These are phyloP conservation scores for Xanthia togata DNA, from an alignment of 2,888 invertebrate species.

Conservation along the genomic window DNA sequence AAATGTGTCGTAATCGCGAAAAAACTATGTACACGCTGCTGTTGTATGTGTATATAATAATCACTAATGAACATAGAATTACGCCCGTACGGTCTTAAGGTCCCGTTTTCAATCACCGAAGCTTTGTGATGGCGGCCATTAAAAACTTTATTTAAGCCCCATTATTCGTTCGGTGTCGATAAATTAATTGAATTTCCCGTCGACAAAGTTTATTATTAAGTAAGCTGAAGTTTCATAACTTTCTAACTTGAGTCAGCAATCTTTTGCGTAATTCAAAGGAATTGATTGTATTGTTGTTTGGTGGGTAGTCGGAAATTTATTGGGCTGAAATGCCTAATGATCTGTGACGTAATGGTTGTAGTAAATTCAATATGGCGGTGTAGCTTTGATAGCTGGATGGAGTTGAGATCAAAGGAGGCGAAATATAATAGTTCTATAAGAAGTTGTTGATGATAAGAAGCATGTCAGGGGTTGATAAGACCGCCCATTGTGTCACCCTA, in stretches of 20 bases:
- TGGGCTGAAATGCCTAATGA: conserved; percentile 55
- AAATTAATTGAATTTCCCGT: conserved; percentile 82
- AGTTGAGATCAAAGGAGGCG: conserved; percentile 14
- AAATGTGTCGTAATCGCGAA: background rate
- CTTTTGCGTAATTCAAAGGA: conserved; percentile 68
- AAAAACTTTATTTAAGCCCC: conserved; percentile 74
- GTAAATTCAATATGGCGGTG: conserved; percentile 9
- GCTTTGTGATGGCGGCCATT: conserved; percentile 64
- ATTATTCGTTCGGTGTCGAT: conserved; percentile 78
- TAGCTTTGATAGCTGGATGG: background rate
- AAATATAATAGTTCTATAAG: background rate
- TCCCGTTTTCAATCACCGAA: conserved; percentile 48
- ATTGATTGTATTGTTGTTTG: conserved; percentile 69
- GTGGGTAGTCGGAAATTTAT: conserved; percentile 53
- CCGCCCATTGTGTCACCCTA: too few species aligned
- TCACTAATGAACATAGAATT: conserved; percentile 3
- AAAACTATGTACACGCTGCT: background rate
- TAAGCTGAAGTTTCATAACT: conserved; percentile 74
- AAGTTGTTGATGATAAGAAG: too few species aligned
- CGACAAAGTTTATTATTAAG: conserved; percentile 76
- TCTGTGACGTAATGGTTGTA: conserved; percentile 34
- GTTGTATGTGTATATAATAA: background rate
- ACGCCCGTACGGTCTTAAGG: conserved; percentile 25
- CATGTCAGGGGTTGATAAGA: too few species aligned
- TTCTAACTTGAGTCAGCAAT: conserved; percentile 65